Conservation (phyloP, 2,888 invertebrate genomes). For the Deilephila porcellus region DNA sequence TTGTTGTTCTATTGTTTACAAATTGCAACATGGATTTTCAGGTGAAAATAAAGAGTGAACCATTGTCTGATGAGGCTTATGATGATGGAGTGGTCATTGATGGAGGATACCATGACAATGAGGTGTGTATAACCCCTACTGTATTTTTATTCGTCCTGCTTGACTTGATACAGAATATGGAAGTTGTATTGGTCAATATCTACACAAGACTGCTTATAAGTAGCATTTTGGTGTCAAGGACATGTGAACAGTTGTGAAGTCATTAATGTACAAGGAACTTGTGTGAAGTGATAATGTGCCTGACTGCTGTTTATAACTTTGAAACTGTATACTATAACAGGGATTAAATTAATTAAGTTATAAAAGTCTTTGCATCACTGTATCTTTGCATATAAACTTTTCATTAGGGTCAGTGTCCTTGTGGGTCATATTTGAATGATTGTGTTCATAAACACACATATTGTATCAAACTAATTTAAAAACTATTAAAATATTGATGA, state of each 20-base stretch:
- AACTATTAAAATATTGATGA: not conserved
- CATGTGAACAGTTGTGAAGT: slow-evolving; percentile 58
- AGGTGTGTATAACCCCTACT: slow-evolving; percentile 66
- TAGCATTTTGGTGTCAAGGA: slow-evolving; percentile 71
- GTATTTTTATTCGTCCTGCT: slow-evolving; percentile 34
- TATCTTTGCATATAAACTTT: not conserved
- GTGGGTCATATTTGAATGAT: not conserved
- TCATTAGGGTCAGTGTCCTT: not conserved
- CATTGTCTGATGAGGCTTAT: slow-evolving; percentile 81
- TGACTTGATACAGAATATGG: slow-evolving; percentile 25
- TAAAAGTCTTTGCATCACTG: not conserved
- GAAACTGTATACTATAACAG: not conserved
- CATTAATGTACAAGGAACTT: slow-evolving; percentile 45
- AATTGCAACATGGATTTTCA: slow-evolving; percentile 69
- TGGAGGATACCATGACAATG: slow-evolving; percentile 75
- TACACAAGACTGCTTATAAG: slow-evolving; percentile 40
- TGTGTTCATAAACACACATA: not conserved
- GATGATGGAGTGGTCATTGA: slow-evolving; percentile 83
- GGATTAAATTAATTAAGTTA: not conserved
- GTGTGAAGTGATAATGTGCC: slow-evolving; percentile 45
- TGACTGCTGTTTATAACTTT: slow-evolving; percentile 28
- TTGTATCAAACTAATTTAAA: not conserved
- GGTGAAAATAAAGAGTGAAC: slow-evolving; percentile 85
- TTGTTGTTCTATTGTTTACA: slow-evolving; percentile 54
- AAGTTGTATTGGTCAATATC: slow-evolving; percentile 43